Base-by-base conservation (phyloP, 2,113 vertebrate species). In the Donacobius atricapilla region DNA sequence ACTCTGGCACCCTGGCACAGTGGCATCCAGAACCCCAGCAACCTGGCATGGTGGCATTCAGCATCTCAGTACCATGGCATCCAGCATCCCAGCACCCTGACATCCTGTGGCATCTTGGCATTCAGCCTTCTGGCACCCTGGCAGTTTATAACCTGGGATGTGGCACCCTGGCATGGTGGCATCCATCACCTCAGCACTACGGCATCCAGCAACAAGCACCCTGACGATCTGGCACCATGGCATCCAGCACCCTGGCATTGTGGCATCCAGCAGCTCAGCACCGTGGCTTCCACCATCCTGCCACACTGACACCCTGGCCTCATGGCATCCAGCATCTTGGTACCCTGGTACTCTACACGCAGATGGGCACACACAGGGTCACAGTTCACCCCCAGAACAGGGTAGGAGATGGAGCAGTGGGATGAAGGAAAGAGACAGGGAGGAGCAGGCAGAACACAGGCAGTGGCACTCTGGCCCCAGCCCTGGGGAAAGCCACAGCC, bases 401-500 rank as follows among this genome's bases (percentile, higher is more conserved):
- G 21, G 10, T 5, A 42, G 47, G 33, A 20, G 27, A 28, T 4
- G 50, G 64, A 79, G 66, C 60, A 61, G 35, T 0, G 0, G 50
- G 51, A 69, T 7, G 35, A 23, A 79, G 61, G 65, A 78, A 54
- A 76, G 57, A 69, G 45, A 4, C 21, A 88, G 25, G 71, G n/a
- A 58, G 39, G 58, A 77, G 80, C 25, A 27, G 58, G 58, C 40
- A 89, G 87, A 5, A 10, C 7, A 7, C 1, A 0, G 75, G 70
- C 48, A 81, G 79, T 1, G 0, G 33, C 0, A 0, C 48, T 40
- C 76, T 1, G 0, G 79, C 47, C 42, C 73, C 15, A 6, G 45
- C 82, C 63, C 50, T 12, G 3, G 18, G 27, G 19, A 51, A 90
- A 71, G 48, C 44, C 4, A 8, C 81, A 63, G 90, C 56, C 2